Evolutionary conservation across 53 echinoderm and acorn worm genomes (phyloP), one percentile per base, ranked within the genome.

Genomic region (Zoroaster sp.): DNA sequence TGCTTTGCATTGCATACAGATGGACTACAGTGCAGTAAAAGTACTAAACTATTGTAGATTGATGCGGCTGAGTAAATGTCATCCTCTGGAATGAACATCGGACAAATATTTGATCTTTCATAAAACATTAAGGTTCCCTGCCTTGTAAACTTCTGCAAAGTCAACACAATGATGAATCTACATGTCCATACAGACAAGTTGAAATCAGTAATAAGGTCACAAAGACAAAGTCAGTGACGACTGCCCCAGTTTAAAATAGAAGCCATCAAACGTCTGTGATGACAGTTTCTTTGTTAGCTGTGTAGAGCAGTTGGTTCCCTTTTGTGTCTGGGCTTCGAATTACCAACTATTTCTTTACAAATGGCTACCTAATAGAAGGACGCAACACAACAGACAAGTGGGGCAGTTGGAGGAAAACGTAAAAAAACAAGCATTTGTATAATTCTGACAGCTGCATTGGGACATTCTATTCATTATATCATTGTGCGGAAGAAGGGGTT

Each of bases 241-340:
- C 71, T 85, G 85, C 70, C 85, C 85, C 49, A 85, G 85, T 85
- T 85, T 71, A 38, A 82, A 66, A 67, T 35, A 74, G 67, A 66
- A 66, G 42, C 82, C 82, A 66, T 67, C 53, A 66, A 67, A 44
- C 14, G 68, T 32, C 65, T 32, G 40, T 41, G 15, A 39, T 66
- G 40, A 63, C 20, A 10, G 68, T 31, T 44, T 42, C 40, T 33
- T 66, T 82, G 82, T 82, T 20, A 82, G 40, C 34, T 40, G 38
- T 66, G 32, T 42, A 31, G 33, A 40, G 68, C 82, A 82, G 30
- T 82, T 28, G 28, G 31, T 5, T 42, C 28, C 42, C 66, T 33
- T 30, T 82, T 43, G 44, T 82, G 66, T 59, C 82, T 34, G 32
- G 2, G n/a, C 44, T 66, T 15, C 12, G 68, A 82, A 67, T 66